Evolutionary conservation across 2,113 vertebrate genomes (phyloP).

Genomic region (Blennius ocellaris): DNA sequence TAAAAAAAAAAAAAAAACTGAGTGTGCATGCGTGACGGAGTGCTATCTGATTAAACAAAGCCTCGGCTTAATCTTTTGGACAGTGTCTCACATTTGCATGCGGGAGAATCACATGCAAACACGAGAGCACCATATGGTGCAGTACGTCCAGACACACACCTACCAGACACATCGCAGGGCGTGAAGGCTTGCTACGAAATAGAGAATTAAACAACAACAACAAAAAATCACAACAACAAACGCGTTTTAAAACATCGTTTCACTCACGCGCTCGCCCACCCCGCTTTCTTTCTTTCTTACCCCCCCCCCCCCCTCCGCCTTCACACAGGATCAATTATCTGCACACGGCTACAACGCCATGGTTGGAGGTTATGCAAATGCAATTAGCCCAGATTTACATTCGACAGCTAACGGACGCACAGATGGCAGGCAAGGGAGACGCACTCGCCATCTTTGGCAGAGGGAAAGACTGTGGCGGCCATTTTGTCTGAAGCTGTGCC

Average conservation of each 20-base stretch:
- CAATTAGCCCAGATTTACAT: slow-evolving; percentile 88
- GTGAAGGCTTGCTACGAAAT: slow-evolving; percentile 15
- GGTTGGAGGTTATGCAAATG: slow-evolving; percentile 86
- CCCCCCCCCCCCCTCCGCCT: too few species aligned
- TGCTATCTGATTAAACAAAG: slow-evolving; percentile 66
- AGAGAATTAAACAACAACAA: slow-evolving; percentile 8
- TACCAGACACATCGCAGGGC: slow-evolving; percentile 1
- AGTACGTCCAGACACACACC: slow-evolving; percentile 28
- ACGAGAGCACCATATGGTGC: slow-evolving; percentile 72
- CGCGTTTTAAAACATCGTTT: slow-evolving; percentile 16
- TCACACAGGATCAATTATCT: slow-evolving; percentile 56
- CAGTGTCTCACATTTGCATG: slow-evolving; percentile 79
- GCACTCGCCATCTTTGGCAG: slow-evolving; percentile 84
- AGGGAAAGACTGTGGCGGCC: slow-evolving; percentile 71
- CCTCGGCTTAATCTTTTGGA: slow-evolving; percentile 67
- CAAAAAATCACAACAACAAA: slow-evolving; percentile 1
- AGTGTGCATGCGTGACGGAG: slow-evolving; percentile 45
- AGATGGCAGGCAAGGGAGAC: slow-evolving; percentile 78
- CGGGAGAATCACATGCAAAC: slow-evolving; percentile 53
- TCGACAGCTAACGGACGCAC: slow-evolving; percentile 76
- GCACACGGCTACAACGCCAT: slow-evolving; percentile 43
- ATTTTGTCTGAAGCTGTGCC: slow-evolving; percentile 85
- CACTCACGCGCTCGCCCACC: not conserved
- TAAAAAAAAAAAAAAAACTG: slow-evolving; percentile 2
- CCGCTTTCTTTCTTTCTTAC: not conserved